These are phyloP conservation scores for Phycodurus eques DNA, from an alignment of 2,113 vertebrate species.

Conservation along the genomic window DNA sequence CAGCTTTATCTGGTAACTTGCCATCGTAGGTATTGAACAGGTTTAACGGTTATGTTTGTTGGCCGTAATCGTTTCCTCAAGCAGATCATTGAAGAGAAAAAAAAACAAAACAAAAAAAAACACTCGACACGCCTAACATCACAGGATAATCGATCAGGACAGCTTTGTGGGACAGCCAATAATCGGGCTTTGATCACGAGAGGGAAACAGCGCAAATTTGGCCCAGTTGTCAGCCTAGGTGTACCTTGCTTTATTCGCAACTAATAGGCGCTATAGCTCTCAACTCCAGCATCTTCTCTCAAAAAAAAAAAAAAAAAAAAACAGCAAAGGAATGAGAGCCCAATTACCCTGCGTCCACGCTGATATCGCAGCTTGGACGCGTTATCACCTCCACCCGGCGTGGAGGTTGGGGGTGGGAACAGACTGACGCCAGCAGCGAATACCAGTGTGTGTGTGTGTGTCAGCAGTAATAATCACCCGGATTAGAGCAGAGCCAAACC, in stretches of 20 bases:
- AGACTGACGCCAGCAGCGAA: conserved; percentile 63
- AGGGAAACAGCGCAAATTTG: neutral
- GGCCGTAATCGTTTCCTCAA: too few relatives aligned
- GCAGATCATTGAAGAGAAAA: too few relatives aligned
- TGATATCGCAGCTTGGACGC: conserved; percentile 50
- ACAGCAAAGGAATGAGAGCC: conserved; percentile 43
- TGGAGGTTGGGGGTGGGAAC: conserved; percentile 24
- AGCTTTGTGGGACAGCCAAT: neutral
- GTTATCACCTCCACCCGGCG: conserved; percentile 66
- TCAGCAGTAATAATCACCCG: conserved; percentile 71
- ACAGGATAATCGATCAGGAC: neutral
- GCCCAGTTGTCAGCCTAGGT: neutral
- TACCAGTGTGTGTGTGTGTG: conserved; percentile 55
- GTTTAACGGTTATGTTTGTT: too few relatives aligned
- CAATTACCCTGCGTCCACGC: conserved; percentile 54
- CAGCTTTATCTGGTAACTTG: too few relatives aligned
- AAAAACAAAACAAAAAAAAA: too few relatives aligned
- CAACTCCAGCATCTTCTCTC: neutral
- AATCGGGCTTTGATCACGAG: too few relatives aligned
- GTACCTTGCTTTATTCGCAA: neutral
- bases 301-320: conserved; percentile 14
- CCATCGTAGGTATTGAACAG: too few relatives aligned
- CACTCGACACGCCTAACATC: neutral
- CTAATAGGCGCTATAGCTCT: neutral
- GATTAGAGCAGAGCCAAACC: conserved; percentile 73